These are phyloP conservation scores for Myopa tessellatipennis DNA, from an alignment of 2,888 invertebrate species.

Conservation along the genomic window DNA sequence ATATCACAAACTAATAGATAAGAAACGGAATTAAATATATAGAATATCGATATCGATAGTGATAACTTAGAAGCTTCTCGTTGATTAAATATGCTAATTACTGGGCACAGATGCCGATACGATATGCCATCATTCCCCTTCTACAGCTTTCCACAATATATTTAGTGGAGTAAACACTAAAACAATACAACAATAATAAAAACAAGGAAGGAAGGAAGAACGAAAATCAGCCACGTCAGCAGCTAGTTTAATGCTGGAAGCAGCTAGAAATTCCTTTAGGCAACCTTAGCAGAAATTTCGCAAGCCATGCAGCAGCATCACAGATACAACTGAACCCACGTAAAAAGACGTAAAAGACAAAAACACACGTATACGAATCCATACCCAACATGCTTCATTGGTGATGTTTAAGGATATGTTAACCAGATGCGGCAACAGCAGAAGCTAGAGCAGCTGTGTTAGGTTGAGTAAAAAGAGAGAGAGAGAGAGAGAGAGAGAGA, in stretches of 20 bases:
- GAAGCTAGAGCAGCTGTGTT: background rate
- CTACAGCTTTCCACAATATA: background rate
- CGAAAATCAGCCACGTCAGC: slow-evolving; percentile 53
- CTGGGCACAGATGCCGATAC: too few relatives aligned
- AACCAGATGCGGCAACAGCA: background rate
- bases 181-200: slow-evolving; percentile 16
- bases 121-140: background rate
- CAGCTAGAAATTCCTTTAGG: slow-evolving; percentile 58
- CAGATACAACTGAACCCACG: background rate
- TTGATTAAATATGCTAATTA: too few relatives aligned
- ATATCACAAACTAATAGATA: too few relatives aligned
- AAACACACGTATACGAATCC: slow-evolving; percentile 50
- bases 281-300: slow-evolving; percentile 51
- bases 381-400: slow-evolving; percentile 35
- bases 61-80: too few relatives aligned
- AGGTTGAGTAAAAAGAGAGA: background rate
- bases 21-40: too few relatives aligned
- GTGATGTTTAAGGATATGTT: slow-evolving; percentile 17
- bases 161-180: background rate
- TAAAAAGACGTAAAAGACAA: too few relatives aligned
- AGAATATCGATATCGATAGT: too few relatives aligned
- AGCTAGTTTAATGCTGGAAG: slow-evolving; percentile 51
- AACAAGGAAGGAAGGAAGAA: slow-evolving; percentile 14
- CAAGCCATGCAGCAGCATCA: background rate
- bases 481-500: slow-evolving; percentile 7